Base-by-base conservation (phyloP, 2,888 invertebrate genomes). In the Amblyteles armatorius region DNA sequence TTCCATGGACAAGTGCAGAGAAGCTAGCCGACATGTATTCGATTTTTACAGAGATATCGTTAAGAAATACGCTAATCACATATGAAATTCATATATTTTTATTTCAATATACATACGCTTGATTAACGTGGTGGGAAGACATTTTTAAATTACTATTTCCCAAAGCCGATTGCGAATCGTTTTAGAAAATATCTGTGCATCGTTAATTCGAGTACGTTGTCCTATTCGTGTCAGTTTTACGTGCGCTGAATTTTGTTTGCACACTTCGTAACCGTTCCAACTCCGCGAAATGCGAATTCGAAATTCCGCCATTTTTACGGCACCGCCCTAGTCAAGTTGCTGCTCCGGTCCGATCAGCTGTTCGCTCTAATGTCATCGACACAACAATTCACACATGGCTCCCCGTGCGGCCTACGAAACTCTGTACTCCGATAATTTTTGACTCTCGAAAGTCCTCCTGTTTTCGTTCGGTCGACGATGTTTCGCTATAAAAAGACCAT, bases 41-140 rank as follows among this genome's bases (percentile, higher is more conserved):
- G 94, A 95, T 50, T 97, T 97, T 95, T 97, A 97, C 92, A 95
- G 96, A 89, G 95, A 95, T 78, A 94, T 96, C 82, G 95, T 96
- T 60, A 94, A 93, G 84, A 95, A 95, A 90, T 96, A 96, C 93
- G 95, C 95, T 3, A 91, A 88, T 71, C 74, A 86, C 69, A 90
- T 92, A 87, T 90, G 85, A 87, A 40, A 79, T 83, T 71, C 82
- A 48, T 57, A 72, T 73, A 63, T 82, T 80, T 82, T 82, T 67
- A 73, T 40, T 71, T 63, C n/a, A 73, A 63, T 55, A 76, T 63
- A 50, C 29, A 13, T 26, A 57, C 19, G 1, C 57, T 11, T 13
- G 55, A 22, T 22, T 22, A 26, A 57, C 16, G 44, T 16, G 16
- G 16, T 3, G 4, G 16, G 16, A 3, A 16, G 44, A 48, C 44